Base-by-base conservation (phyloP, 2,888 invertebrate genomes). In the Flexamia atlantica region DNA sequence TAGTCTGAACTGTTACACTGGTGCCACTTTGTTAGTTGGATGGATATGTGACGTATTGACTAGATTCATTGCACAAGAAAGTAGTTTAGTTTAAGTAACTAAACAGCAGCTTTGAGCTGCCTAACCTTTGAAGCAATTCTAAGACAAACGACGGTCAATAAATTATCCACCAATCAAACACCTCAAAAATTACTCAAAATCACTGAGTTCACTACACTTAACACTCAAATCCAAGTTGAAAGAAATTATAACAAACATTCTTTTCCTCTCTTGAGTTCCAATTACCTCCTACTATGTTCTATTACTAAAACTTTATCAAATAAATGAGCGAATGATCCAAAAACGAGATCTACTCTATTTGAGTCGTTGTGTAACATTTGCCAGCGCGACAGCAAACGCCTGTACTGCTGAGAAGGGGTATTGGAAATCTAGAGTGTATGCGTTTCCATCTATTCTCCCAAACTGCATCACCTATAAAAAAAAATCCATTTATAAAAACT, bases 371-470 rank as follows among this genome's bases (percentile, higher is more conserved):
- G 98, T 98, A 87, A 98, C 97, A 90, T 97, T 98, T 87, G 98
- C 98, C 89, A 99, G 93, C 86, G 99, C 99, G 85, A 99, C 99
- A 83, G 98, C 98, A 91, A 99, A 99, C 84, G 99, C 99, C 91
- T 99, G 99, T 86, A 99, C 93, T 87, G 99, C 98, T 84, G 98
- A 97, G 92, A 99, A 99, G 40, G 99, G 99, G 91, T 98, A 97
- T 91, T 99, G 98, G 92, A 99, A 99, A 92, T 99, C 99, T 89
- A 99, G 92, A 0, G 99, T 99, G 92, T 99, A 99, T 68, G 99
- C 98, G 90, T 99, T 99, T 88, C 97, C 97, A 91, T 99, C 99
- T 88, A 99, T 99, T 85, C 99, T 94, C 14, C 99, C 99, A 91
- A 99, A 99, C 91, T 99, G 99, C 98, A 99, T 99, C 85, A 99